Base-by-base conservation (phyloP, 2,797 vertebrate species). In the Micrastur ruficollis region DNA sequence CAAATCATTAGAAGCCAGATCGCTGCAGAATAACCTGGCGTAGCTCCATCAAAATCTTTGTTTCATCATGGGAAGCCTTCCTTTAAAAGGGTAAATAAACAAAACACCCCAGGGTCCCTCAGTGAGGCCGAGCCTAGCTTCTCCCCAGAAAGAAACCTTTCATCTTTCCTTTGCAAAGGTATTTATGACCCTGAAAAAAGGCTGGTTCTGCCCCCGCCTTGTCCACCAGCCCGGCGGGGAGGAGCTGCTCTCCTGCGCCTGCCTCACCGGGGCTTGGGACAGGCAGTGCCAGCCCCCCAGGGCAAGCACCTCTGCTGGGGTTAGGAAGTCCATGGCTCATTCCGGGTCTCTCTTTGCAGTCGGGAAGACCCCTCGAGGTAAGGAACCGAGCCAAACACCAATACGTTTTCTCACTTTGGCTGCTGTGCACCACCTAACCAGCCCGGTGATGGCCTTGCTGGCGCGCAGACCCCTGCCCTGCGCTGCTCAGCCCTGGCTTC, bases 111-210 rank as follows among this genome's bases (percentile, higher is more conserved):
- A 58, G 63, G 15, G n/a, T 36, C 38, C 62, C 62, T 50, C 38
- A 49, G 38, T 7, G 63, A 76, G 63, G 34, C 59, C 3, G 11
- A 76, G 68, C 16, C 66, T 70, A 52, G 70, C 70, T 79, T 93
- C 81, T 94, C 27, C 81, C 50, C 90, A 79, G 66, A 47, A 81
- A 68, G 70, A 55, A 90, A 84, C 15, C 66, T 95, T 90, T 89
- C 78, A 79, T 81, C 38, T 93, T 75, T 59, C 31, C 31, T 49
- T 75, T 79, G 34, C 53, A 55, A 47, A 90, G 73, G 62, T 89
- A 81, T 84, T 94, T 59, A 40, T 56, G 80, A 36, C 12, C 8
- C 67, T 59, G 34, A 29, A 55, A 13, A 40, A 88, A 66, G 46
- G 23, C 12, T 59, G 8, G 3, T 11, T 62, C 9, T 84, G 5